phyloP scores from a whole-genome alignment of 1,140 invertebrate species.

The Diorhabda carinulata region DNA sequence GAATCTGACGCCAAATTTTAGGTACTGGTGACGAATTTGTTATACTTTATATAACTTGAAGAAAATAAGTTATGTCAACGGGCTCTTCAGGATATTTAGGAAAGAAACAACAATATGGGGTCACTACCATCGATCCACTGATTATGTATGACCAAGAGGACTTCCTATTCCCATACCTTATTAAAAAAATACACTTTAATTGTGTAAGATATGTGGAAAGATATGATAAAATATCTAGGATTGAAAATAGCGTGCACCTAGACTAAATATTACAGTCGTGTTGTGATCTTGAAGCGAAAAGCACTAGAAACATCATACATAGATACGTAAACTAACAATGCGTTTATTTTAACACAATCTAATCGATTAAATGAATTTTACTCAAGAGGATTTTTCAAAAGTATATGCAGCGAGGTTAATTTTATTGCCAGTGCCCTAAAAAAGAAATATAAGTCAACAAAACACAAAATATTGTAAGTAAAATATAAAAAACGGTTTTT shows the following conservation, averaged over 20 bases:
- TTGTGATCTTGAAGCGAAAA: conserved; percentile 39
- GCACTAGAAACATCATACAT: conserved; percentile 36
- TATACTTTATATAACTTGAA: conserved; percentile 27
- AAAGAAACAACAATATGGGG: background rate
- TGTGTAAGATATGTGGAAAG: conserved; percentile 21
- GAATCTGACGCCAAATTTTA: too few species aligned
- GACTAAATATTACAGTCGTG: conserved; percentile 37
- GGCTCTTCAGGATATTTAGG: conserved; percentile 13
- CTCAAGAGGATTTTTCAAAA: conserved; percentile 14
- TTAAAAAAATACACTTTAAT: too few species aligned
- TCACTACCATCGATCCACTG: too few species aligned
- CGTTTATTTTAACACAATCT: conserved; percentile 26
- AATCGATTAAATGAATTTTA: conserved; percentile 11
- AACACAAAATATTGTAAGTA: too few species aligned
- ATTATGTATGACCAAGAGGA: too few species aligned
- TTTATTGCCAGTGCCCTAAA: too few species aligned
- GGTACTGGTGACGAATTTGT: conserved; percentile 18
- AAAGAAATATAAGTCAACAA: too few species aligned
- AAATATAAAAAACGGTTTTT: too few species aligned
- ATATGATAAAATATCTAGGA: conserved; percentile 30
- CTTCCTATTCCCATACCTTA: too few species aligned
- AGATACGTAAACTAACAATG: conserved; percentile 32
- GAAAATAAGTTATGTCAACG: conserved; percentile 33
- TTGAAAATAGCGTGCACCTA: conserved; percentile 36
- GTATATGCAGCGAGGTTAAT: background rate